These are phyloP conservation scores for Myotis yumanensis DNA, from an alignment of 2,113 vertebrate genomes.

Conservation along the genomic window DNA sequence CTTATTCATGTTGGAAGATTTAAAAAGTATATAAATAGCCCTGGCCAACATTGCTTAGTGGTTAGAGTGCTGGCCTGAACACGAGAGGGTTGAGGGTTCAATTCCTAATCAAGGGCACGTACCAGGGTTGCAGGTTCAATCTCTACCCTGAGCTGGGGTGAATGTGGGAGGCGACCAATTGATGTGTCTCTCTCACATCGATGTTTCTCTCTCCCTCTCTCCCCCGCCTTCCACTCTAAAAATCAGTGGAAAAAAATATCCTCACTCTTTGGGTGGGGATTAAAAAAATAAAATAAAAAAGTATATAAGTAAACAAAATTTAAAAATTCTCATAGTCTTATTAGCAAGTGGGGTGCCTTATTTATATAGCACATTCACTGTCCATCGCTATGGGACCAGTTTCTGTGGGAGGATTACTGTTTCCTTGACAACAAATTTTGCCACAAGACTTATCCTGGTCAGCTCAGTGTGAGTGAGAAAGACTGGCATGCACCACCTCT, in stretches of 20 bases:
- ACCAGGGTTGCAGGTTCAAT: too few relatives aligned
- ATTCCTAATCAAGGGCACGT: too few relatives aligned
- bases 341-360: neutral
- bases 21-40: neutral
- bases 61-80: too few relatives aligned
- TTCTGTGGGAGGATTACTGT: neutral
- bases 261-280: neutral
- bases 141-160: too few relatives aligned
- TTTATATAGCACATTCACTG: neutral
- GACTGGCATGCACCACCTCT: neutral
- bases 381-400: neutral
- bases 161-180: too few relatives aligned
- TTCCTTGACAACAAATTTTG: neutral
- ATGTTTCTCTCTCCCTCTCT: too few relatives aligned
- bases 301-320: neutral
- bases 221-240: too few relatives aligned
- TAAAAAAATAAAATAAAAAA: neutral
- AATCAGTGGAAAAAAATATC: too few relatives aligned
- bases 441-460: neutral
- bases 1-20: neutral
- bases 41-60: too few relatives aligned
- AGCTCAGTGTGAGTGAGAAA: neutral
- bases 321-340: neutral
- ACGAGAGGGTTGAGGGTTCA: too few relatives aligned
- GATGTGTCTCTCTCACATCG: too few relatives aligned